A percentile compares a stretch with the other conserved stretches of the same genome.
Conservation (phyloP, 2,888 invertebrate genomes). For the Amblyjoppa fuscipennis region DNA sequence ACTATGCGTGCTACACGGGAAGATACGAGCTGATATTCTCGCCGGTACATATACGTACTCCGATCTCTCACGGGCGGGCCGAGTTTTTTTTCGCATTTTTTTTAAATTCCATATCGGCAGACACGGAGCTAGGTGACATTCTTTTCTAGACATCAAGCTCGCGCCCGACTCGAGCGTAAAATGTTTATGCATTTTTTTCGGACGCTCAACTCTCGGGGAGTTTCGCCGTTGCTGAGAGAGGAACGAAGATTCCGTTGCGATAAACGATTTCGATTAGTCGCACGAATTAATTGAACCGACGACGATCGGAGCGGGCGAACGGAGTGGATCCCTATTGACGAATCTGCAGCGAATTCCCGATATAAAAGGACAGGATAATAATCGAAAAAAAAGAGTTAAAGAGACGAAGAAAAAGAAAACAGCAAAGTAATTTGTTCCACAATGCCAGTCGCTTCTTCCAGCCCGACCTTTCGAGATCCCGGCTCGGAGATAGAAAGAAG, state of each 20-base stretch:
- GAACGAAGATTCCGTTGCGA: constrained; percentile 69
- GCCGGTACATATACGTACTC: constrained; percentile 5
- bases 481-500: constrained; percentile 48
- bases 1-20: constrained; percentile 56
- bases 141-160: constrained; percentile 35
- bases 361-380: background rate
- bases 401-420: background rate
- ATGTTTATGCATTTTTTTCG: constrained; percentile 29
- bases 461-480: constrained; percentile 37
- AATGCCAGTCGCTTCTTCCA: background rate
- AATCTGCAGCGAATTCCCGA: background rate
- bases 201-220: background rate
- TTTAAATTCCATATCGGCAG: constrained; percentile 12
- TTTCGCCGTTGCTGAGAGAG: background rate
- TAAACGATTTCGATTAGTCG: constrained; percentile 75
- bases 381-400: background rate
- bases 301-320: constrained; percentile 45
- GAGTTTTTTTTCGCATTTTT: constrained; percentile 28
- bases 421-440: constrained; percentile 9
- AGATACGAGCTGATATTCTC: constrained; percentile 48
- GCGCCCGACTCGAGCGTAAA: background rate
- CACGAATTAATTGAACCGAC: constrained; percentile 75
- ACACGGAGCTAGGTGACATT: background rate
- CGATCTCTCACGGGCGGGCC: constrained; percentile 46
- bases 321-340: background rate